Base-by-base conservation (phyloP, 2,888 invertebrate genomes). In the Euzophera pinguis region DNA sequence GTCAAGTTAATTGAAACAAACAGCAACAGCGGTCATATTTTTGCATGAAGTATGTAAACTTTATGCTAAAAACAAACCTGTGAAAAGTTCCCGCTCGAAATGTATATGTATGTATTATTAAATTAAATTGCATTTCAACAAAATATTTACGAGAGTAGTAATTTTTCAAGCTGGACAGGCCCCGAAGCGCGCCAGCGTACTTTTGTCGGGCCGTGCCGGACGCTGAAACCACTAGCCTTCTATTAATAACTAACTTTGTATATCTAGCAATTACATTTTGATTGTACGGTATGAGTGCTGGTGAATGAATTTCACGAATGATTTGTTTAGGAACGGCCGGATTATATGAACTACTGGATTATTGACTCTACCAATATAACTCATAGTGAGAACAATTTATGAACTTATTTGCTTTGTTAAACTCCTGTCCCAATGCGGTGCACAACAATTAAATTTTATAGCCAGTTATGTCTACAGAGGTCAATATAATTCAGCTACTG, bases 101-200 rank as follows among this genome's bases (percentile, higher is more conserved):
- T 70, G 62, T 69, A 69, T 72, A 67, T 70, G 72, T 76, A 67
- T 70, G 72, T 76, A 71, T 77, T 80, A 83, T 80, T 80, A 81
- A 83, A 83, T 81, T 78, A 80, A 78, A 83, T 78, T 80, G 72
- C 79, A 71, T 81, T 80, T 80, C 80, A 80, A 81, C 79, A 69
- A 81, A 80, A 81, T 82, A 79, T 83, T 84, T 81, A 84, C 73
- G 83, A 80, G 76, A 71, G 76, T 73, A 69, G 81, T 81, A 78
- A 83, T 84, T 82, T 80, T 84, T 82, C 80, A 81, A 65, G 63
- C 55, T 61, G 55, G 78, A 81, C 81, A 76, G 69, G 77, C 80
- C 78, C 78, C 59, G 67, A 69, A 61, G 64, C 62, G 50, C 58
- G 64, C 63, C 62, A 52, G 63, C 61, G 71, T 71, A 68, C 68